These are phyloP conservation scores for Hofmannophila pseudospretella DNA, from an alignment of 2,888 invertebrate genomes.

Conservation along the genomic window DNA sequence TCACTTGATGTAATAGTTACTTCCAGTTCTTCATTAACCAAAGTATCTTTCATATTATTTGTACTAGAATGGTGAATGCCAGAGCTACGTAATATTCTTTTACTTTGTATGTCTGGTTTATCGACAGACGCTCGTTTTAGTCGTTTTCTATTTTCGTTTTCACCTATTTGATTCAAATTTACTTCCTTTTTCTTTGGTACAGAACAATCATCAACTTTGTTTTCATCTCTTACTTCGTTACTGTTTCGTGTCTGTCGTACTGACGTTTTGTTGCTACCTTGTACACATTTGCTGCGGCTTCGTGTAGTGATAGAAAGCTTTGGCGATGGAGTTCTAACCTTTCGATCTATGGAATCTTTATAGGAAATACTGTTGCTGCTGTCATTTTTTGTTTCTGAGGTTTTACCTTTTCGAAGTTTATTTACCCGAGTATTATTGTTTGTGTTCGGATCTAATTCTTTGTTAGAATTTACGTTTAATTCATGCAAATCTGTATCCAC, in stretches of 20 bases:
- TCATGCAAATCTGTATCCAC: no score
- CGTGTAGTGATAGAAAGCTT: slow-evolving; percentile 20
- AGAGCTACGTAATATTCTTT: slow-evolving; percentile 42
- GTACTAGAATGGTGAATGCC: background rate
- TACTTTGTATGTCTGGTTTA: slow-evolving; percentile 23
- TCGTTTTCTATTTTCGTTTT: slow-evolving; percentile 18
- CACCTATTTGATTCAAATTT: background rate
- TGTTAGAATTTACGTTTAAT: no score
- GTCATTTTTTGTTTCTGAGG: no score
- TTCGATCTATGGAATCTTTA: background rate
- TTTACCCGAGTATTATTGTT: no score
- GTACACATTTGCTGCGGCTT: slow-evolving; percentile 22
- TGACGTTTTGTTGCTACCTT: background rate
- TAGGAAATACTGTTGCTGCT: no score
- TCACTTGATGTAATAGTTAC: background rate
- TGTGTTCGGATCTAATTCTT: no score
- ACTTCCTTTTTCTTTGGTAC: slow-evolving; percentile 8
- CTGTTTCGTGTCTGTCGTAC: no score
- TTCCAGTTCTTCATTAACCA: background rate
- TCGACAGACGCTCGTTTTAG: slow-evolving; percentile 28
- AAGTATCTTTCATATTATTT: background rate
- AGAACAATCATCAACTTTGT: background rate
- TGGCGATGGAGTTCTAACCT: slow-evolving; percentile 3
- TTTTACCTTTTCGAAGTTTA: no score
- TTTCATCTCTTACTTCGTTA: no score